Conservation (phyloP, 2,113 vertebrate species). For the Dromas ardeola region DNA sequence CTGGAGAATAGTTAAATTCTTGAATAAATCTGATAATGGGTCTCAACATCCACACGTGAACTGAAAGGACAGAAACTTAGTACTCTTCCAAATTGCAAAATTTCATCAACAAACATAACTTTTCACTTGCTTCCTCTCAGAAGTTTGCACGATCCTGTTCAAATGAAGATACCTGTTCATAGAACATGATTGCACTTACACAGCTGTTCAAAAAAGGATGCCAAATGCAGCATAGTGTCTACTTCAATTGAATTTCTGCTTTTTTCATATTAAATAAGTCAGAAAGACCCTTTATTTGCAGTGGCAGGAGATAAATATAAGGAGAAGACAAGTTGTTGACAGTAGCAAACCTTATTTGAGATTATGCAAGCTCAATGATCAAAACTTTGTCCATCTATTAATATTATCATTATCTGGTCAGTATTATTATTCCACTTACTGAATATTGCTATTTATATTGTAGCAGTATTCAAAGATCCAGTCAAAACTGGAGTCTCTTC, state of each 20-base stretch:
- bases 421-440: neutral
- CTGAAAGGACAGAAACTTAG: neutral
- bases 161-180: neutral
- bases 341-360: neutral
- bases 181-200: neutral
- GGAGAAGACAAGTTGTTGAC: neutral
- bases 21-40: neutral
- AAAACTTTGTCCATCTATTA: neutral
- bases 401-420: neutral
- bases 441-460: neutral
- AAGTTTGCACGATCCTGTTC: neutral
- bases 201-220: neutral
- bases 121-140: neutral
- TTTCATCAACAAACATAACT: neutral
- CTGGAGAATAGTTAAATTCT: neutral
- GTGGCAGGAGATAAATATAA: neutral
- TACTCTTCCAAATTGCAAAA: neutral
- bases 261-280: neutral
- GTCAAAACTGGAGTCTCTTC: neutral
- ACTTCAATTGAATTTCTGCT: neutral
- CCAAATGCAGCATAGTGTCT: neutral
- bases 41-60: neutral
- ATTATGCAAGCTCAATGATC: neutral
- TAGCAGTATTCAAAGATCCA: neutral
- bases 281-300: neutral